Base-by-base conservation (phyloP, 2,888 invertebrate genomes). In the Dasysyrphus albostriatus region DNA sequence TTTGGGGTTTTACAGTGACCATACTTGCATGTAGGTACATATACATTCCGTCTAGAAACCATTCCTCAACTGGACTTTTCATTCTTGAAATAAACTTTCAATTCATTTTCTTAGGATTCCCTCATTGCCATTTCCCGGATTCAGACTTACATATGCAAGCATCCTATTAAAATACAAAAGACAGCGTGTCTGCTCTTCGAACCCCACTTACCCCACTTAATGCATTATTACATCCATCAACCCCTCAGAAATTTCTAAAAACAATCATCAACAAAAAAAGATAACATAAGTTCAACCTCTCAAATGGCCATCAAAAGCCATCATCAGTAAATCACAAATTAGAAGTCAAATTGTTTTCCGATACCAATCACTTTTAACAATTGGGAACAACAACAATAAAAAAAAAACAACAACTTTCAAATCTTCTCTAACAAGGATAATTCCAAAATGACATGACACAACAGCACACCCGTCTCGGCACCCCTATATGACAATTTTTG, bases 281-380 rank as follows among this genome's bases (percentile, higher is more conserved):
- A 54, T 63, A 73, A 32, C 59, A 69, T 54, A 81, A 75, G 63
- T 82, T 70, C 70, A 39, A 65, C 75, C 51, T 49, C n/a, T 65
- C 65, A 65, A 56, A 75, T 58, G 70, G 75, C 75, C 79, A 83
- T 75, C 70, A 83, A 69, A 59, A 69, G 51, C 14, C 49, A 29
- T 67, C 44, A 37, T 67, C 44, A 39, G 51, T 74, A 79, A 76
- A 67, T 76, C 76, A 76, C 76, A 80, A 84, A 80, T 84, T 73
- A 76, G 76, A 80, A 76, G 84, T 84, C 65, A 84, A 84, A 84
- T 80, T 73, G 80, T 73, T 72, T 75, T 72, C 32, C 24, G 54
- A 79, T 75, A 58, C 79, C 79, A 70, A 80, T 84, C 74, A 67
- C 63, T 47, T 51, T 51, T 34, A n/a, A 34, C 51, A 61, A 75